Conservation (phyloP, 2,888 invertebrate species). For the Mimas tiliae region DNA sequence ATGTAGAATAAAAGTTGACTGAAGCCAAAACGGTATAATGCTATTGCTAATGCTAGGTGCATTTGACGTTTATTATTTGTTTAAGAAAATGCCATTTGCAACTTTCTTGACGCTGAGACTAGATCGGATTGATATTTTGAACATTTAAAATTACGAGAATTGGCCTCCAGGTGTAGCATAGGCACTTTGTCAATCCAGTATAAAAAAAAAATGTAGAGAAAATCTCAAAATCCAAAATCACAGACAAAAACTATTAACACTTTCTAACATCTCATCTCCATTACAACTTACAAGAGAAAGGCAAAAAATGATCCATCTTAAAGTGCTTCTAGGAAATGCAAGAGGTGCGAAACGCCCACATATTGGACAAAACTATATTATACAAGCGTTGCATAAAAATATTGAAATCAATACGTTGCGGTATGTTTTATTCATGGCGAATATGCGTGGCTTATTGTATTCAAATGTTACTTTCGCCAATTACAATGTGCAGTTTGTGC, state of each 20-base stretch:
- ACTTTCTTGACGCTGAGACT: no score
- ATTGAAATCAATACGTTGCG: slow-evolving; percentile 46
- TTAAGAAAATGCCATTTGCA: no score
- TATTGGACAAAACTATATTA: slow-evolving; percentile 55
- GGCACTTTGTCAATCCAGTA: no score
- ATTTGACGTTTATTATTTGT: no score
- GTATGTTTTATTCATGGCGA: slow-evolving; percentile 76
- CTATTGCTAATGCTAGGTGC: no score
- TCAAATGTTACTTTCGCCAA: slow-evolving; percentile 83
- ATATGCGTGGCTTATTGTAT: slow-evolving; percentile 75
- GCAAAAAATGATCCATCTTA: slow-evolving; percentile 7
- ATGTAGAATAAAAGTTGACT: no score
- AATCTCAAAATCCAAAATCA: not conserved
- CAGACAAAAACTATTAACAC: not conserved
- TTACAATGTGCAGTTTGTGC: slow-evolving; percentile 55
- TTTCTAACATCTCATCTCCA: slow-evolving; percentile 5
- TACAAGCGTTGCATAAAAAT: slow-evolving; percentile 67
- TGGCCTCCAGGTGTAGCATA: no score
- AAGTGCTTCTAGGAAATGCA: slow-evolving; percentile 13
- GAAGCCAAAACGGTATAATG: no score
- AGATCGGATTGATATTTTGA: no score
- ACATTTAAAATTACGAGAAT: no score
- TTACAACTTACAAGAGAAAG: not conserved
- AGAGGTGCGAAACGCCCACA: slow-evolving; percentile 25
- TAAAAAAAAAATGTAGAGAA: not conserved